Base-by-base conservation (phyloP, 2,888 invertebrate species). In the Ryuthela nishihirai region DNA sequence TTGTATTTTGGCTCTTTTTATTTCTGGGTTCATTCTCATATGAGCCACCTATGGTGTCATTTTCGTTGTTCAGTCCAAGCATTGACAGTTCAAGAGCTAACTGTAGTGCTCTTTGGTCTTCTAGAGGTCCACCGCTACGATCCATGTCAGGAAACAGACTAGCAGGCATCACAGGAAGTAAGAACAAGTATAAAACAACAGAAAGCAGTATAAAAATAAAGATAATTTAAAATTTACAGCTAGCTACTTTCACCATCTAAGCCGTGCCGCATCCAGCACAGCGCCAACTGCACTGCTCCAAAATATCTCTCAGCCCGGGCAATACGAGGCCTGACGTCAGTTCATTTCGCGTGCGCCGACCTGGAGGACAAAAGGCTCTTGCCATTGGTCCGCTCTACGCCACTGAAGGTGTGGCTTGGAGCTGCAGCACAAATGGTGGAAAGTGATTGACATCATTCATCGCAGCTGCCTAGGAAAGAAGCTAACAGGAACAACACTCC, bases 1-100 rank as follows among this genome's bases (percentile, higher is more conserved):
- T 99, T 88, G 95, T 97, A 79, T 98, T 99, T 79, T 93, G 93
- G 67, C 88, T 88, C 78, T 91, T 92, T 81, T 91, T 92, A 65
- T 44, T 46, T 17, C 60, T 41, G 41, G 49, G 55, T 25, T 59
- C 48, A n/a, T 41, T 42, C 35, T 61, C 54, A 45, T 46, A 52
- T 25, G 54, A 24, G 62, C 63, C 59, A 64, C 61, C 64, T 61
- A 47, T 20, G 47, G 68, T 68, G 41, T 69, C 70, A 52, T 65
- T 56, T 25, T 54, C 52, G 48, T 47, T 54, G 49, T 38, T 83
- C 68, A 92, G 79, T 61, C 90, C 87, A 71, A 93, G 81, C 86
- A 91, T 87, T 70, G 90, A 89, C 69, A 94, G 80, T 78, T 94
- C 93, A 70, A 92, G 82, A 60, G 93, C 93, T 68, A 94, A 80